phyloP scores from a whole-genome alignment of 2,888 invertebrate genomes.

The Galerucella calmariensis region DNA sequence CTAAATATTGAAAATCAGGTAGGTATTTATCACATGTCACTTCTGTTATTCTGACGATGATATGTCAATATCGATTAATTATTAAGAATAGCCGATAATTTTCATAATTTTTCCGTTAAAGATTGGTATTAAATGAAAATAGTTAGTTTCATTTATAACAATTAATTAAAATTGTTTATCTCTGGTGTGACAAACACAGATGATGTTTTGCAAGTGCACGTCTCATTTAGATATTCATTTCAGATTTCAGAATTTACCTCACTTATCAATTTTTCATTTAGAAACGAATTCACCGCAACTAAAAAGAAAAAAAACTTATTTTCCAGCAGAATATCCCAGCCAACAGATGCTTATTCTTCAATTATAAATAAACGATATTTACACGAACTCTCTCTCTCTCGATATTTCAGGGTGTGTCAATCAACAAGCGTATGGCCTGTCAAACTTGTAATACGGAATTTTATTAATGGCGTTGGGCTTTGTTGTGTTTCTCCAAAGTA shows the following conservation, averaged over 20 bases:
- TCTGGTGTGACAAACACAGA: too few species aligned
- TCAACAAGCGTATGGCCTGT: slow-evolving; percentile 37
- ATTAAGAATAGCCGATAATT: too few species aligned
- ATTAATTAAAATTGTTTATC: too few species aligned
- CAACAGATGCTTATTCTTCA: slow-evolving; percentile 25
- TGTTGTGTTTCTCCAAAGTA: slow-evolving; percentile 34
- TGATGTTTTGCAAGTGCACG: neutral
- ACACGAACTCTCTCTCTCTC: slow-evolving; percentile 27
- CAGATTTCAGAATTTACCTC: neutral
- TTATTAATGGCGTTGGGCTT: slow-evolving; percentile 38
- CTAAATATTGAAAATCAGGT: too few species aligned
- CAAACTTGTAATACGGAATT: slow-evolving; percentile 41
- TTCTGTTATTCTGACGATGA: too few species aligned
- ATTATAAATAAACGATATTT: slow-evolving; percentile 36
- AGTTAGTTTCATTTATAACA: too few species aligned
- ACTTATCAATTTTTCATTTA: neutral
- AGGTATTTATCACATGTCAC: too few species aligned
- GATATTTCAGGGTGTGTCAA: slow-evolving; percentile 39
- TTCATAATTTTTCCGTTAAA: too few species aligned
- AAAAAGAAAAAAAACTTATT: neutral
- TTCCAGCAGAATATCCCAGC: neutral
- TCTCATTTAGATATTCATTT: neutral
- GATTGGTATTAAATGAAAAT: too few species aligned
- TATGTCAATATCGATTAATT: too few species aligned
- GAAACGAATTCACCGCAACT: neutral